A percentile compares a stretch with the other conserved stretches of the same genome.
These are phyloP conservation scores for Wiebesia pumilae DNA, from an alignment of 1,140 invertebrate species.

Conservation along the genomic window DNA sequence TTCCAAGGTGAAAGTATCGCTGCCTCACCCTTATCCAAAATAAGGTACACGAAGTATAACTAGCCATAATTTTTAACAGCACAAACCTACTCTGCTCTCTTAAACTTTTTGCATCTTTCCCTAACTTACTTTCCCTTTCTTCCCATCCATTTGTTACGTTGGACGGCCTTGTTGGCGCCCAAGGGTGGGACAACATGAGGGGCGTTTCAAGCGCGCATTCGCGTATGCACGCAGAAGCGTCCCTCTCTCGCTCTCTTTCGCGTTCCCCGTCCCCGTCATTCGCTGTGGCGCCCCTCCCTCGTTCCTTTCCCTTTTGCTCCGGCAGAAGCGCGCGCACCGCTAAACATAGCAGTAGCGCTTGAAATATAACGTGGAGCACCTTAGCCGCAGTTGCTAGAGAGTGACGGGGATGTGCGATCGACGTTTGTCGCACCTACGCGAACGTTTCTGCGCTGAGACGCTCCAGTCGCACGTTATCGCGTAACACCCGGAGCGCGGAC, in stretches of 20 bases:
- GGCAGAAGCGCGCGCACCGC: constrained; percentile 52
- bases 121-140: not conserved
- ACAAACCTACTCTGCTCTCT: not conserved
- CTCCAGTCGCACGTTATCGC: not conserved
- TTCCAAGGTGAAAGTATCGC: not conserved
- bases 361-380: constrained; percentile 71
- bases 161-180: not conserved
- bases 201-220: not conserved
- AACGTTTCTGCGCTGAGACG: not conserved
- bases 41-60: not conserved
- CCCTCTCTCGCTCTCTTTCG: not conserved
- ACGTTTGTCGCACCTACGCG: not conserved
- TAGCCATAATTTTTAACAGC: not conserved
- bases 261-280: not conserved
- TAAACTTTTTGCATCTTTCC: not conserved
- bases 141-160: not conserved
- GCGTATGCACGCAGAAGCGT: not conserved
- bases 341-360: constrained; percentile 71
- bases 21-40: not conserved
- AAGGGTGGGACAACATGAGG: not conserved
- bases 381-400: constrained; percentile 52
- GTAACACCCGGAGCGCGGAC: not conserved
- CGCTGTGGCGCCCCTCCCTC: not conserved
- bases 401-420: constrained; percentile 45
- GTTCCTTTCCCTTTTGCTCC: not conserved